These are phyloP conservation scores for Indri indri DNA, from an alignment of 2,113 vertebrate species.

Conservation along the genomic window DNA sequence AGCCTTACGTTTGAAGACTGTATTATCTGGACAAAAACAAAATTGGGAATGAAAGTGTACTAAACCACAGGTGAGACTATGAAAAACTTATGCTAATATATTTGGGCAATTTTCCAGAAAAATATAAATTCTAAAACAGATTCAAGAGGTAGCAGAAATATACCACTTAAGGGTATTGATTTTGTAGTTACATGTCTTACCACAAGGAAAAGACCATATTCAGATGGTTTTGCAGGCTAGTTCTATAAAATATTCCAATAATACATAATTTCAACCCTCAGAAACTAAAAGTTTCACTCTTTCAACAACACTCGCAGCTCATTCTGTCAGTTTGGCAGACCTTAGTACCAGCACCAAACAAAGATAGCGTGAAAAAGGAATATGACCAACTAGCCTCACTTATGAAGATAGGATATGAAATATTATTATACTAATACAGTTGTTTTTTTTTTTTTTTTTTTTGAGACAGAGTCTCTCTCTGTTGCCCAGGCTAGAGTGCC, in stretches of 20 bases:
- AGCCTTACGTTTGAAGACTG: neutral
- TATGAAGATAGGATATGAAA: neutral
- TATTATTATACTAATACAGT: too few species aligned
- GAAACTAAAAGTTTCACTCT: neutral
- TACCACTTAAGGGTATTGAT: neutral
- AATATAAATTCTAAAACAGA: neutral
- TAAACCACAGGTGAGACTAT: neutral
- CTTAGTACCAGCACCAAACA: neutral
- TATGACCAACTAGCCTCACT: neutral
- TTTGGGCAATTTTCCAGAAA: neutral
- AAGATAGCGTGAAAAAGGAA: neutral
- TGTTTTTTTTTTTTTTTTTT: too few species aligned
- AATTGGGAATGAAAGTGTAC: neutral
- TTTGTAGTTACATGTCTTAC: neutral
- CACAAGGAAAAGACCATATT: neutral
- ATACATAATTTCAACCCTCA: neutral
- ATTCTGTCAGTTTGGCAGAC: neutral
- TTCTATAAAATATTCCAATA: neutral
- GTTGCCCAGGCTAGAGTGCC: too few species aligned
- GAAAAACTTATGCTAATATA: neutral
- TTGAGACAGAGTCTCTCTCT: too few species aligned
- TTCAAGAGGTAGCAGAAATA: neutral
- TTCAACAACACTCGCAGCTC: neutral
- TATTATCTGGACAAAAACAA: neutral
- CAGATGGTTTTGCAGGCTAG: neutral